Conservation (phyloP, 2,113 vertebrate genomes). For the Rhinolophus sinicus region DNA sequence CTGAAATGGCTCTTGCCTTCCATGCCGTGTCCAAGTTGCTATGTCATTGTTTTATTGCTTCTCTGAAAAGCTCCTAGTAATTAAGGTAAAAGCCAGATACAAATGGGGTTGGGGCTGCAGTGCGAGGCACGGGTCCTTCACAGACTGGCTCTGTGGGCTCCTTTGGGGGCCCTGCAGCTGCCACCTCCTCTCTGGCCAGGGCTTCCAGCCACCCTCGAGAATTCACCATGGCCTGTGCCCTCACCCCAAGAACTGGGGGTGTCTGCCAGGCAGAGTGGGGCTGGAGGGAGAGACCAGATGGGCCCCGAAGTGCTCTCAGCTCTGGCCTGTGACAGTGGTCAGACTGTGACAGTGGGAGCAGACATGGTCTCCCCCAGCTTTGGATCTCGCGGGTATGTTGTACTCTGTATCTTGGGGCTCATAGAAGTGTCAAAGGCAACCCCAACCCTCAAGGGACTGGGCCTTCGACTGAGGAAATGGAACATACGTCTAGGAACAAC, state of each 20-base stretch:
- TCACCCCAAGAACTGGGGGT: fast-evolving
- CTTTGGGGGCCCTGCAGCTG: background rate
- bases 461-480: background rate
- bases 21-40: conserved; percentile 32
- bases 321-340: background rate
- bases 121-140: background rate
- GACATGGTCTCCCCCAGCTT: background rate
- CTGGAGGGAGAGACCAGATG: background rate
- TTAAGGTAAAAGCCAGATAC: conserved; percentile 61
- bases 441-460: background rate
- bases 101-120: background rate
- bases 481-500: too few relatives aligned
- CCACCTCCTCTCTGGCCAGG: background rate
- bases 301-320: fast-evolving
- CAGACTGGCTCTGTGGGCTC: background rate
- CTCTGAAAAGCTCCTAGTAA: conserved; percentile 62
- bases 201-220: background rate
- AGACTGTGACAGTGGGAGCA: background rate
- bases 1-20: conserved; percentile 58
- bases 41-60: conserved; percentile 59
- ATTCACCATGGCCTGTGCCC: background rate
- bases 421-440: background rate
- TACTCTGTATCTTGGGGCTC: background rate
- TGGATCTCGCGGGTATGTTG: background rate
- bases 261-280: background rate